Conservation (phyloP, 1,140 invertebrate genomes). For the Phenacoccus solenopsis region DNA sequence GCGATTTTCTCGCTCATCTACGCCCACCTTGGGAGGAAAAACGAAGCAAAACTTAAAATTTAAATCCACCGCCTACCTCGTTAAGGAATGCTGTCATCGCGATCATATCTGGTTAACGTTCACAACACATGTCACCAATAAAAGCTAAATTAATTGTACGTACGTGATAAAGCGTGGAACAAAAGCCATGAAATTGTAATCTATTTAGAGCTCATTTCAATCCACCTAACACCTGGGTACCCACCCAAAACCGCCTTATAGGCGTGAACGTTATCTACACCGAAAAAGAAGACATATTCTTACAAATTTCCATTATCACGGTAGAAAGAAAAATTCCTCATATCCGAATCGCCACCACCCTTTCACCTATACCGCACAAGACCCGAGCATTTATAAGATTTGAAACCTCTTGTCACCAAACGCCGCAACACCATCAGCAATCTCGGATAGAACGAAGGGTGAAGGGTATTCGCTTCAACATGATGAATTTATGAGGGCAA, state of each 20-base stretch:
- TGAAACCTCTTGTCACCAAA: neutral
- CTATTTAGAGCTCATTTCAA: neutral
- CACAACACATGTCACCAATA: too few species aligned
- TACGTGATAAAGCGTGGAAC: neutral
- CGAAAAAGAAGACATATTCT: neutral
- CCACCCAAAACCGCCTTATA: neutral
- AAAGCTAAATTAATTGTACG: neutral
- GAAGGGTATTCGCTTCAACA: conserved; percentile 2
- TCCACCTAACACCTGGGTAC: neutral
- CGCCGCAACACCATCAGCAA: neutral
- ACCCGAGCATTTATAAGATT: neutral
- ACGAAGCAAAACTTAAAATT: too few species aligned
- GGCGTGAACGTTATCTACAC: neutral
- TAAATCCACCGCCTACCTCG: too few species aligned
- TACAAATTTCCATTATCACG: neutral
- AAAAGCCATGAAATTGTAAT: neutral
- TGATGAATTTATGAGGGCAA: conserved; percentile 15
- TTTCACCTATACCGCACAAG: neutral
- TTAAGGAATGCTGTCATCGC: too few species aligned
- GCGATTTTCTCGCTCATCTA: too few species aligned
- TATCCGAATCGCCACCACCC: neutral
- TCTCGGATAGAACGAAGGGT: neutral
- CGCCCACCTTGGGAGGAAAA: too few species aligned
- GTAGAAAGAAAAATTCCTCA: neutral
- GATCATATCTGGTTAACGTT: too few species aligned